Base-by-base conservation (phyloP, 2,797 vertebrate species). In the Sebastiscus tertius region DNA sequence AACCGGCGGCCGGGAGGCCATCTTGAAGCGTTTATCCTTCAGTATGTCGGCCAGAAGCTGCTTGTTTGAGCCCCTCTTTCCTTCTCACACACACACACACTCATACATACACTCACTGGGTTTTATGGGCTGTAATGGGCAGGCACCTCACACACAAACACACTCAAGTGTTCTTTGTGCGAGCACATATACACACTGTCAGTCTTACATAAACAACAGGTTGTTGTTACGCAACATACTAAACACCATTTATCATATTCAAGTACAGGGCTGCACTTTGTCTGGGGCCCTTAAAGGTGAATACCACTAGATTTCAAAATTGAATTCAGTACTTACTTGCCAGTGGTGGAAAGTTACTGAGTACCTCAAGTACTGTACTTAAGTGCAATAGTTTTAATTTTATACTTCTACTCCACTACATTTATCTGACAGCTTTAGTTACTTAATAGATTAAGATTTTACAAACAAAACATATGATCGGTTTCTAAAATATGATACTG, bases 1-100 rank as follows among this genome's bases (percentile, higher is more conserved):
- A 85, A 54, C 67, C n/a, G 62, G 77, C n/a, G 7, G 42, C 65
- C 75, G 60, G 54, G 73, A 80, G 34, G 62, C 64, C 88, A 82
- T 87, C 80, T 81, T 36, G 70, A 90, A 86, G 71, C 3, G 8
- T 80, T 86, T 78, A 70, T 67, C 42, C 11, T 33, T 60, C 74
- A 72, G 68, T 55, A 3, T 54, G 61, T 22, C 26, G 59, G 22
- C 46, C 64, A 69, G 34, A n/a, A 68, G 65, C 64, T 71, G 64
- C 26, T 68, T 31, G 54, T 77, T 75, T 56, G n/a, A 69, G 31
- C 59, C 22, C 11, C 24, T 71, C 49, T 65, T 12, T 26, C n/a
- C 36, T 9, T 39, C 64, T 22, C 60, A 60, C 16, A 75, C 56
- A 24, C 56, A 24, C 24, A 26, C 59, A 75, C 75, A 39, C 22